These are phyloP conservation scores for Melanotaenia pygmaea DNA, from an alignment of 2,797 vertebrate genomes.

Conservation along the genomic window DNA sequence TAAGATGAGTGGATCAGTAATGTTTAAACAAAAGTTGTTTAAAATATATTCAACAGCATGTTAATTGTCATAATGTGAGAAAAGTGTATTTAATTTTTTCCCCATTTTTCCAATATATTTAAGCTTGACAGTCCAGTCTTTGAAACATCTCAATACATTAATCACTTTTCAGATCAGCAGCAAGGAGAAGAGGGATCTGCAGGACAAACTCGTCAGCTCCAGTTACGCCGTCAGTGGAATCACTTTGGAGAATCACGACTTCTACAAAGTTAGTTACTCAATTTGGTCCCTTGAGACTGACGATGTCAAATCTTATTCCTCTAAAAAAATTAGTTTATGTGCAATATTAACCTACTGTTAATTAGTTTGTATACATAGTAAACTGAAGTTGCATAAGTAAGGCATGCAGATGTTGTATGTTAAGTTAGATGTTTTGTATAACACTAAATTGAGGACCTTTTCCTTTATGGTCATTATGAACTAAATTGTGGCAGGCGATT, in stretches of 20 bases:
- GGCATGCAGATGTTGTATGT: neutral
- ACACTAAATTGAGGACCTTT: neutral
- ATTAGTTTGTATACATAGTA: neutral
- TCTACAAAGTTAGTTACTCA: constrained; percentile 89
- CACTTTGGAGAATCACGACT: constrained; percentile 80
- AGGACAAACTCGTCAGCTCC: constrained; percentile 84
- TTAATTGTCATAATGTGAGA: neutral
- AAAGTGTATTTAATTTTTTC: neutral
- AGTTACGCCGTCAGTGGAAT: constrained; percentile 72
- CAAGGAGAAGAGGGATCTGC: constrained; percentile 81
- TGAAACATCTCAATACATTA: constrained; percentile 24
- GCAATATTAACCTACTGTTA: neutral
- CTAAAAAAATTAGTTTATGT: neutral
- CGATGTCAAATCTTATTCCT: neutral
- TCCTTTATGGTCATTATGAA: too few relatives aligned
- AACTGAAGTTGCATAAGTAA: neutral
- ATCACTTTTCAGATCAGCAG: constrained; percentile 82
- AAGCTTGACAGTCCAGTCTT: constrained; percentile 26
- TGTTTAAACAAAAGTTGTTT: constrained; percentile 8
- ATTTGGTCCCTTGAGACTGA: constrained; percentile 10
- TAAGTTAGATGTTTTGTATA: neutral
- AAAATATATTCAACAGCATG: neutral
- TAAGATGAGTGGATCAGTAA: neutral
- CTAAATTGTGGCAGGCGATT: neutral
- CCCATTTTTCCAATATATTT: constrained; percentile 6